Percentiles rank a stretch among this genome's conserved stretches.
These are phyloP conservation scores for Trachelus stipa DNA, from an alignment of 2,888 invertebrate genomes.

Conservation along the genomic window DNA sequence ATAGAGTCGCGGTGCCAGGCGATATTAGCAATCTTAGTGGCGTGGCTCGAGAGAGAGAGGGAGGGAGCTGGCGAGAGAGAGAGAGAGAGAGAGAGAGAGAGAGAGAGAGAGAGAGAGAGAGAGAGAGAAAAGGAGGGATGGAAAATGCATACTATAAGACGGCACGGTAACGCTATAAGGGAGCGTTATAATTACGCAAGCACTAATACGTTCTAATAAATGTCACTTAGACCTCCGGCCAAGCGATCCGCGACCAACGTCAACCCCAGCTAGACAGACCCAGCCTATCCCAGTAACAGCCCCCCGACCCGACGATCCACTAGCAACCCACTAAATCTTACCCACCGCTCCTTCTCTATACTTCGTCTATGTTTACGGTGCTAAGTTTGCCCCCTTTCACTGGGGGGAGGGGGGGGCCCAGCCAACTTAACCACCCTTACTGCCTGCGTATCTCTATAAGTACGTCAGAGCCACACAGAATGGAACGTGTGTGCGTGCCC, in stretches of 20 bases:
- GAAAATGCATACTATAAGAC: slow-evolving; percentile 4
- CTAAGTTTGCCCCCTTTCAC: not conserved
- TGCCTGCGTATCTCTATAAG: too few relatives aligned
- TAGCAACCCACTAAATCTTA: slow-evolving; percentile 6
- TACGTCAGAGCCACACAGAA: too few relatives aligned
- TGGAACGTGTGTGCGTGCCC: too few relatives aligned
- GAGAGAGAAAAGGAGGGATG: not conserved
- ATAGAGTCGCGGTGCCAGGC: slow-evolving; percentile 1
- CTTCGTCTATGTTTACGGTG: slow-evolving; percentile 4
- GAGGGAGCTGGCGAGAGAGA: too few relatives aligned
- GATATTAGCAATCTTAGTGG: slow-evolving; percentile 1
- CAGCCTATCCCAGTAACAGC: slow-evolving; percentile 20
- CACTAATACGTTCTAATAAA: slow-evolving; percentile 48
- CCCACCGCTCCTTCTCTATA: slow-evolving; percentile 1
- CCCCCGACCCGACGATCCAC: not conserved
- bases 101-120: not conserved
- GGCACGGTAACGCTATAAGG: slow-evolving; percentile 12
- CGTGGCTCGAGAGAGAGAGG: not conserved
- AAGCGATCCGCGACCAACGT: slow-evolving; percentile 23
- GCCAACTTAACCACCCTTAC: not conserved
- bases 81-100: not conserved
- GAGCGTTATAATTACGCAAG: slow-evolving; percentile 45
- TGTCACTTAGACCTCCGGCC: slow-evolving; percentile 38
- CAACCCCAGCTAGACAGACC: slow-evolving; percentile 25
- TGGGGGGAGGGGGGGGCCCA: too few relatives aligned